These are phyloP conservation scores for Pontoporia blainvillei DNA, from an alignment of 2,113 vertebrate genomes.

Conservation along the genomic window DNA sequence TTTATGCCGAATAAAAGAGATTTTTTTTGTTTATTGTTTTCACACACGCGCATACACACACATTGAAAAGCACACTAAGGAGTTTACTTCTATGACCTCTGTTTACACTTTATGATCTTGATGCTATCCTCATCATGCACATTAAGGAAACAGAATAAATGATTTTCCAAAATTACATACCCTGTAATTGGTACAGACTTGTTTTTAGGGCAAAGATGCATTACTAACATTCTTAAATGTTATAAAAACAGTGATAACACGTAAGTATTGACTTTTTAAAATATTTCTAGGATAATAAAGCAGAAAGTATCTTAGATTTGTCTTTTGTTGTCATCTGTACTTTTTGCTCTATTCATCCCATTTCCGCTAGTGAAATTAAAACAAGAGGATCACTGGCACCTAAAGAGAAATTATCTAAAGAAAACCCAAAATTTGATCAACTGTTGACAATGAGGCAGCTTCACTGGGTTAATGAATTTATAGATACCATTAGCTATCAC, in stretches of 20 bases:
- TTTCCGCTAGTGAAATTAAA: background rate
- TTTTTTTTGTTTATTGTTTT: background rate
- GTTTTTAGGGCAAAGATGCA: background rate
- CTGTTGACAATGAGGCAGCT: background rate
- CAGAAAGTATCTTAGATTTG: background rate
- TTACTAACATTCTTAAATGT: background rate
- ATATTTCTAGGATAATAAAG: background rate
- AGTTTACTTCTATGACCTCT: background rate
- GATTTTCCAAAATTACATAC: background rate
- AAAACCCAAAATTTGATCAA: background rate
- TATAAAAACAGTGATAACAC: background rate
- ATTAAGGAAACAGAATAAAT: background rate
- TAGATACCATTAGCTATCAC: background rate
- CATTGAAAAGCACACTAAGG: background rate
- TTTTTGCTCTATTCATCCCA: background rate
- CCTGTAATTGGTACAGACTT: background rate
- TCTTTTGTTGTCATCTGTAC: background rate
- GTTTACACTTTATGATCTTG: background rate
- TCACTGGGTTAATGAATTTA: background rate
- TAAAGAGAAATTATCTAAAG: background rate
- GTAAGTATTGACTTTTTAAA: background rate
- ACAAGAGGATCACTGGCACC: background rate
- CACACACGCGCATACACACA: background rate
- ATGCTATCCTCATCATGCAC: background rate
- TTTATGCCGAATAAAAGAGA: background rate